Percentiles rank a stretch among this genome's conserved stretches.
These are phyloP conservation scores for Centropyge bicolor DNA, from an alignment of 2,797 vertebrate species.

Conservation along the genomic window DNA sequence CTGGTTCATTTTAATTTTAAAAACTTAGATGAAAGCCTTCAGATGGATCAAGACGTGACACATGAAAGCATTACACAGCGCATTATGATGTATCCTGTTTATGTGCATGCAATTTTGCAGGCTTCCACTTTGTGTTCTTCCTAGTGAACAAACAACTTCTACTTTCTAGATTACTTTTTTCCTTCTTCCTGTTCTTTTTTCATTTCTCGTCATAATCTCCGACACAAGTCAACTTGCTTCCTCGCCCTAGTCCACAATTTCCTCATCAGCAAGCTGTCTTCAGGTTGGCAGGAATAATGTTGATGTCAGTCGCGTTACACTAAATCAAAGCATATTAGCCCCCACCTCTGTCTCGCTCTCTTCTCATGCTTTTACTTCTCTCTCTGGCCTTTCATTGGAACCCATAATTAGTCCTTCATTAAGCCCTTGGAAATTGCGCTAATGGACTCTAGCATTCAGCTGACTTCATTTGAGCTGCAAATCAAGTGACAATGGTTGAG, in stretches of 20 bases:
- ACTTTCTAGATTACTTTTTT: conserved; percentile 1
- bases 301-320: conserved; percentile 65
- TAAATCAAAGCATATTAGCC: conserved; percentile 73
- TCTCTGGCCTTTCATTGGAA: conserved; percentile 64
- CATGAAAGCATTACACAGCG: neutral
- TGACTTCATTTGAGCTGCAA: conserved; percentile 79
- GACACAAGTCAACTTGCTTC: conserved; percentile 19
- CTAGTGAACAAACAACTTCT: conserved; percentile 18
- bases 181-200: neutral
- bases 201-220: conserved; percentile 6
- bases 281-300: conserved; percentile 67
- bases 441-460: conserved; percentile 80
- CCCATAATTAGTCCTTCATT: conserved; percentile 84
- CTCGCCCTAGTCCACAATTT: conserved; percentile 40
- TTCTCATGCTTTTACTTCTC: conserved; percentile 51
- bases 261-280: conserved; percentile 52
- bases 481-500: conserved; percentile 71
- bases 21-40: neutral
- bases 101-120: conserved; percentile 12
- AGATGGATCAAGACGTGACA: neutral
- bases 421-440: conserved; percentile 77
- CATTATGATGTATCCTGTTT: neutral
- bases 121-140: conserved; percentile 10
- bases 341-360: conserved; percentile 38
- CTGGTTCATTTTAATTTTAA: neutral